These are phyloP conservation scores for Vidua chalybeata DNA, from an alignment of 2,113 vertebrate species.

Conservation along the genomic window DNA sequence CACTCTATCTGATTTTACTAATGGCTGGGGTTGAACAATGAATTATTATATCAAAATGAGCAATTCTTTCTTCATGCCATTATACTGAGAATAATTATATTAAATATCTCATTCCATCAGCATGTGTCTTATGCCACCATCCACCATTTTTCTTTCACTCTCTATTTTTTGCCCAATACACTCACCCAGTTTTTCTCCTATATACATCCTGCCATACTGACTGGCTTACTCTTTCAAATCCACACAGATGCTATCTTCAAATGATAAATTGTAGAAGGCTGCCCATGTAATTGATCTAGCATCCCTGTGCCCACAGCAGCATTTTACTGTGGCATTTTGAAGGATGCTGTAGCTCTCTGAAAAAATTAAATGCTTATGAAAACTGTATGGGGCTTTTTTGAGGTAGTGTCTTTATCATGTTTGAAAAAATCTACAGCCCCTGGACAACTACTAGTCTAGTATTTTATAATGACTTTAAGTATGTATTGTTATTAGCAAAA, in stretches of 20 bases:
- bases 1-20: slow-evolving; percentile 24
- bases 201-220: slow-evolving; percentile 57
- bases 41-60: slow-evolving; percentile 35
- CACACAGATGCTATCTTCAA: slow-evolving; percentile 80
- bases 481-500: background rate
- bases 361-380: slow-evolving; percentile 70
- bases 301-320: slow-evolving; percentile 72
- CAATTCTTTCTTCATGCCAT: background rate
- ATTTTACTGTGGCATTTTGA: slow-evolving; percentile 80
- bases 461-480: slow-evolving; percentile 27
- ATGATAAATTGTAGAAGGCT: slow-evolving; percentile 77
- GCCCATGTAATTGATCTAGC: slow-evolving; percentile 82
- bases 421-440: background rate
- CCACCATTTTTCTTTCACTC: background rate
- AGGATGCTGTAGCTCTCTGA: slow-evolving; percentile 62
- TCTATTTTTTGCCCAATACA: slow-evolving; percentile 52
- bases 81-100: slow-evolving; percentile 43
- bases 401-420: background rate
- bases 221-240: slow-evolving; percentile 61
- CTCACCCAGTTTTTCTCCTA: slow-evolving; percentile 35
- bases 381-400: background rate
- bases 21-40: slow-evolving; percentile 28
- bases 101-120: slow-evolving; percentile 25
- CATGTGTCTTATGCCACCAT: background rate
- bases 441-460: background rate